Base-by-base conservation (phyloP, 2,113 vertebrate genomes). In the Entomyzon cyanotis region DNA sequence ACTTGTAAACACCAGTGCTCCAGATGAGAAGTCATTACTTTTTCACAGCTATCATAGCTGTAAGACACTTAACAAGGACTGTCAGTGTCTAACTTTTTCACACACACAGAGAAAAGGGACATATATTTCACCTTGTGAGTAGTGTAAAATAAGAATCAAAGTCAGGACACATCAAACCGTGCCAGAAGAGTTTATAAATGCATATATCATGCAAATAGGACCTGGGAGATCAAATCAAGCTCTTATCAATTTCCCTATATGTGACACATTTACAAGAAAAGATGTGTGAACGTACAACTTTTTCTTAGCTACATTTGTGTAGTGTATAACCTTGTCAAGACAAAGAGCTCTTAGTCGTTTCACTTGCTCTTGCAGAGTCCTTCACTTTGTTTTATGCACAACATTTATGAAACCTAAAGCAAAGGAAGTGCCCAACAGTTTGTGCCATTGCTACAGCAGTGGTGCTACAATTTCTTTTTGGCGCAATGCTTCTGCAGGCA, bases 11-110 rank as follows among this genome's bases (percentile, higher is more conserved):
- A 59, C 27, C 49, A 63, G 31, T 2, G 12, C n/a, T 78, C 46
- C 46, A 82, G 74, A 69, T 89, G 93, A 60, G 58, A 95, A 90
- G 62, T 60, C 91, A 91, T 87, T 96, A 64, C 58, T 24, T 84
- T n/a, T 31, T 91, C 82, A 84, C 65, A 93, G 77, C 31, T 92
- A 64, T 89, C 52, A 50, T 23, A 71, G 27, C 56, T 89, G 62
- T 75, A 88, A 91, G 58, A 49, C n/a, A 53, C 44, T 79, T 25
- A 49, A 33, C 41, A 53, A 53, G 22, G 31, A 41, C 20, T 74
- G 52, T 59, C 76, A 87, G 75, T 75, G 16, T 84, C 31, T 76
- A 33, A 71, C 44, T 91, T 82, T 70, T 67, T 33, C 14, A 60
- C 17, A 64, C 25, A 71, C 28, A 23, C 7, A 71, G 53, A 53